Base-by-base conservation (phyloP, 2,888 invertebrate species). In the Tinea trinotella region DNA sequence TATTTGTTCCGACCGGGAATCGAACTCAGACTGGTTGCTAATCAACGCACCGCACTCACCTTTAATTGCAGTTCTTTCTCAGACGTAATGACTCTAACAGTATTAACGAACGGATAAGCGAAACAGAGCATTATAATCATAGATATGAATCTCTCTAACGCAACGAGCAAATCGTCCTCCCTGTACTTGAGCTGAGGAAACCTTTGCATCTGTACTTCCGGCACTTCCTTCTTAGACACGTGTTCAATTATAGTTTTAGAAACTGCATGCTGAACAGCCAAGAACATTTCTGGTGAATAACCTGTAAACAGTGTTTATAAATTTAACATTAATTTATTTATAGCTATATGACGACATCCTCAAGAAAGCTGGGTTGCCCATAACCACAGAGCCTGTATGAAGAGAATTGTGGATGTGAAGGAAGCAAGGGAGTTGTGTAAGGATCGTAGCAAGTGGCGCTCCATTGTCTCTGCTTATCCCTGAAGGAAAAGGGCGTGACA, bases 121-220 rank as follows among this genome's bases (percentile, higher is more conserved):
- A 94, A 96, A 68, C 94, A 93, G 46, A 96, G 79, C 84, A 95
- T 88, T 24, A 96, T 87, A 50, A 96, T 91, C 65, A 95, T 85
- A 0, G 95, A 92, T 59, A 96, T 88, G 64, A 92, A 90, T 53
- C 87, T 77, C 65, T 92, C 89, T 49, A 95, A 73, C 0, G 92
- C 91, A 35, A 88, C 73, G 1, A 94, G 70, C 50, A 95, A 79
- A 4, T 88, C 83, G 72, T 96, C 95, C 52, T 89, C 86, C 48
- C 90, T 87, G 75, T 90, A 95, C 0, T 87, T 80, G 0, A 91
- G 90, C 71, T 93, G 94, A 0, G 95, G 93, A 73, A 91, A 90
- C 34, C 94, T 87, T 67, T 89, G 87, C 62, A 93, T 74, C 53
- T 78, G 75, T 44, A 90, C 74, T 60, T 79, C 74, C 0, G 79